These are phyloP conservation scores for Amphipoea oculea DNA, from an alignment of 2,888 invertebrate genomes.

Conservation along the genomic window DNA sequence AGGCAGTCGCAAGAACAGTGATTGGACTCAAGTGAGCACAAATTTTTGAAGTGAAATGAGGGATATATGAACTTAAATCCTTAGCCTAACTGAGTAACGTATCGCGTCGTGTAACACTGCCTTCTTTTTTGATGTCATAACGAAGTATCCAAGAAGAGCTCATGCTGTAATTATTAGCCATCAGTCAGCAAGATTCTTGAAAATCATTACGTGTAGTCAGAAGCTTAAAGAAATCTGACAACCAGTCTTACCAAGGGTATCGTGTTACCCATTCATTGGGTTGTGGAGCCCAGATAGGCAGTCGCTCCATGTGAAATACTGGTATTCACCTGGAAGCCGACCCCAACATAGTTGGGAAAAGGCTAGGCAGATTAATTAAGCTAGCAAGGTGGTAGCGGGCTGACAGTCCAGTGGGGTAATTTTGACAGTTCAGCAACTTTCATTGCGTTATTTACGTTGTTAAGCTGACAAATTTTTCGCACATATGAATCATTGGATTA, in stretches of 20 bases:
- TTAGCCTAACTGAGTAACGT: conserved; percentile 14
- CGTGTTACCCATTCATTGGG: not conserved
- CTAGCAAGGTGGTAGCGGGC: no score
- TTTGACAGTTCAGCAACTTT: no score
- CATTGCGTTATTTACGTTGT: no score
- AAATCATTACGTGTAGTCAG: not conserved
- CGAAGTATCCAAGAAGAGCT: not conserved
- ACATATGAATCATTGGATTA: no score
- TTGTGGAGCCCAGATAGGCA: no score
- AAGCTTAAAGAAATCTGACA: not conserved
- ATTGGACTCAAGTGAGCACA: conserved; percentile 54
- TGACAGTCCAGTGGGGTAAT: no score
- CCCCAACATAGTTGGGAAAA: not conserved
- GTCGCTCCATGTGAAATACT: not conserved
- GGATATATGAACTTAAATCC: conserved; percentile 10
- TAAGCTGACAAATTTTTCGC: no score
- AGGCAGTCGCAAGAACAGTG: conserved; percentile 57
- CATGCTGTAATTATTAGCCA: not conserved
- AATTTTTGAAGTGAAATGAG: conserved; percentile 21
- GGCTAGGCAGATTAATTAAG: no score
- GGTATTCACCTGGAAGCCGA: not conserved
- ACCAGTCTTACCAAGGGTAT: not conserved
- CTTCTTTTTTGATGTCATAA: not conserved
- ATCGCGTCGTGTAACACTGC: not conserved
- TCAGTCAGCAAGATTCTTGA: not conserved